These are phyloP conservation scores for Labeo calbasu DNA, from an alignment of 2,797 vertebrate species.

Conservation along the genomic window DNA sequence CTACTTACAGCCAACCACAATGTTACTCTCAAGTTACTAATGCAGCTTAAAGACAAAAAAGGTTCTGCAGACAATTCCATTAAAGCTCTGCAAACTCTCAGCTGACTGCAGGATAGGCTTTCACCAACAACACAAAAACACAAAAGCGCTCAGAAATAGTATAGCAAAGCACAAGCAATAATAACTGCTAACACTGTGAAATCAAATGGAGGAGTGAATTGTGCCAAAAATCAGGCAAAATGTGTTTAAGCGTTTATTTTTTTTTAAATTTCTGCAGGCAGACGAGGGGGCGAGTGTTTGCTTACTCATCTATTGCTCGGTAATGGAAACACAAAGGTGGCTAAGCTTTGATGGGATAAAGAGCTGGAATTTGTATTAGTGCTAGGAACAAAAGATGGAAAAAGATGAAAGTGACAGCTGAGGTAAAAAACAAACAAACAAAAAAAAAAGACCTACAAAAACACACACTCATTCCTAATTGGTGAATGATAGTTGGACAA, in stretches of 20 bases:
- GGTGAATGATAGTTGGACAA: constrained; percentile 6
- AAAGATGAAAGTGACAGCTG: constrained; percentile 16
- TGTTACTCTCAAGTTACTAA: constrained; percentile 38
- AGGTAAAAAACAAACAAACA: neutral
- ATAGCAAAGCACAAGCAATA: neutral
- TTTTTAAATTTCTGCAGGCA: neutral
- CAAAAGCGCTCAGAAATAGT: neutral
- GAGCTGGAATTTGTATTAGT: neutral
- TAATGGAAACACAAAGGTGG: constrained; percentile 21
- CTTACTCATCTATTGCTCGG: constrained; percentile 3
- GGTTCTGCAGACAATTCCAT: constrained; percentile 34
- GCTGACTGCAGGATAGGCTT: constrained; percentile 17
- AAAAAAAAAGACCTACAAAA: neutral
- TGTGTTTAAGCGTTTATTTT: neutral
- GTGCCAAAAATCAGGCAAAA: neutral
- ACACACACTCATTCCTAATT: neutral
- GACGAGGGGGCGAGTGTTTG: constrained; percentile 22
- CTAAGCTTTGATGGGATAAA: constrained; percentile 32
- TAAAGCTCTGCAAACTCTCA: constrained; percentile 11
- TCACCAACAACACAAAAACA: neutral
- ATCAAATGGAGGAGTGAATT: neutral
- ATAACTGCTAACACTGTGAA: constrained; percentile 17
- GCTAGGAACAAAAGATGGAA: constrained; percentile 14
- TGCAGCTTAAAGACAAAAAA: constrained; percentile 36
- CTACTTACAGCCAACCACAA: constrained; percentile 32